Evolutionary conservation across 2,888 invertebrate species (phyloP), one percentile per base, ranked within the genome.

Genomic region (Amblyteles armatorius): DNA sequence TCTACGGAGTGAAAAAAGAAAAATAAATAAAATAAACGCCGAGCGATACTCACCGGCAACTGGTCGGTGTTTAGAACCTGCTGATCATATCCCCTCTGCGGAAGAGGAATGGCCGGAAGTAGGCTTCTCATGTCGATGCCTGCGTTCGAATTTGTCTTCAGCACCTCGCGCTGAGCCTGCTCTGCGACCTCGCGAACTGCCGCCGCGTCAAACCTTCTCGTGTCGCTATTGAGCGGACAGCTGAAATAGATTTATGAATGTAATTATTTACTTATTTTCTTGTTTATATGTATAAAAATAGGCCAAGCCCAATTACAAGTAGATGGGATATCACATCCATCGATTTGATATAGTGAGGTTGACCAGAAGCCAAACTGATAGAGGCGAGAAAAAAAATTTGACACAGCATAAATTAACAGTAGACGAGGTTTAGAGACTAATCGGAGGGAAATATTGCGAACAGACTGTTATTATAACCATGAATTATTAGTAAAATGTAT

Each of bases 211-310:
- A 94, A 68, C 40, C 88, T 85, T 13, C 89, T 86, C 73, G 93
- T 94, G 85, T 95, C 94, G 16, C 93, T 94, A 87, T 93, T 94
- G 13, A 94, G 86, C 2, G 94, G 94, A 88, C 95, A 95, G 5
- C 94, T 94, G 65, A 83, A 89, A 88, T 22, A 36, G 73, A 77
- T 16, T 52, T 52, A 44, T 44, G 13, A 44, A 79, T 11, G 36
- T 29, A 71, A 40, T 26, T 69, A 72, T 55, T 86, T 83, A 40
- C 90, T 36, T 1, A 36, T 36, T 36, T 7, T 2, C 2, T 36
- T 36, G 6, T 33, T 33, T 33, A 33, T 9, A 9, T 36, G 9
- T 36, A 36, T 36, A 36, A 36, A 9, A 36, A 36, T 4, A 1
- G 9, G 9, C 2, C 9, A 36, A 36, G 0, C 36, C 36, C 9